Conservation (phyloP, 2,797 vertebrate genomes). For the Pangasius sanitwongsei region DNA sequence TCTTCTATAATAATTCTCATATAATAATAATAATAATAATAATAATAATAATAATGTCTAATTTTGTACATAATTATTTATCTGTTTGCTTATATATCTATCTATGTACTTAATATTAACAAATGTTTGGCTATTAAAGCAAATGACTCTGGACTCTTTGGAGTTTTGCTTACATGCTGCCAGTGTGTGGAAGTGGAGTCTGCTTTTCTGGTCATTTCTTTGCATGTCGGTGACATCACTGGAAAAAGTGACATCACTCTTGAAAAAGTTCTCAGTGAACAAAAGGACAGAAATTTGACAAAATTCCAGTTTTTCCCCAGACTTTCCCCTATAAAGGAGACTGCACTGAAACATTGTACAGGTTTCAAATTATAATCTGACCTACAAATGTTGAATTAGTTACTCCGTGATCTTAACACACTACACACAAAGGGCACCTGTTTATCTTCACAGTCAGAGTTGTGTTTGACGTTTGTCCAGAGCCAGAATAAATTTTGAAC, state of each 20-base stretch:
- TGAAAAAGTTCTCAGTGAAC: slow-evolving; percentile 22
- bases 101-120: neutral
- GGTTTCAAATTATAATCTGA: slow-evolving; percentile 4
- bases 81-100: neutral
- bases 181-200: neutral
- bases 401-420: neutral
- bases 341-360: neutral
- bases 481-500: neutral
- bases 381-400: neutral
- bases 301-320: neutral
- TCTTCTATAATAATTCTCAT: no score
- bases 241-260: slow-evolving; percentile 44
- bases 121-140: neutral
- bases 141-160: neutral
- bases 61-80: neutral
- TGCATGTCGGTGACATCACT: neutral
- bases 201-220: slow-evolving; percentile 23
- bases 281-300: slow-evolving; percentile 14
- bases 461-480: neutral
- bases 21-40: no score
- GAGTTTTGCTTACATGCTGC: neutral
- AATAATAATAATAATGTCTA: no score
- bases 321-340: neutral
- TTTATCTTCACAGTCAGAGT: neutral
- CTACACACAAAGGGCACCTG: neutral